Evolutionary conservation across 2,113 vertebrate species (phyloP).

Genomic region (Mionectes macconnelli): DNA sequence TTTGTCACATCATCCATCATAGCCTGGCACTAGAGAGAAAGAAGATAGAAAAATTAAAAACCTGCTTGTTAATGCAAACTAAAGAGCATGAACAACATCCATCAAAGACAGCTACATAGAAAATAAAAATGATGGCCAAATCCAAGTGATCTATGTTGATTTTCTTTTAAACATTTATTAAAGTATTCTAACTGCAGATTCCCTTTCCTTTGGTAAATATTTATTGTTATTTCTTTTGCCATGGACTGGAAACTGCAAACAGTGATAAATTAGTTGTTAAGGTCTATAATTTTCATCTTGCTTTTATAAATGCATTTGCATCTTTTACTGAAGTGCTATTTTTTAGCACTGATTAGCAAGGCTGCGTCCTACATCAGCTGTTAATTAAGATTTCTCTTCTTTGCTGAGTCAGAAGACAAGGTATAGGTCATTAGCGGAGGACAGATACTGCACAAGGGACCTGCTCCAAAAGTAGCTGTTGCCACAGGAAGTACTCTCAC

Average conservation of each 20-base stretch:
- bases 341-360: neutral
- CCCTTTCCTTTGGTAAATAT: slow-evolving; percentile 17
- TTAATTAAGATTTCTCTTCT: neutral
- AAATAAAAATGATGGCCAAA: slow-evolving; percentile 28
- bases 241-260: neutral
- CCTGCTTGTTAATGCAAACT: slow-evolving; percentile 53
- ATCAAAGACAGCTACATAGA: slow-evolving; percentile 44
- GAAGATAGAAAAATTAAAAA: slow-evolving; percentile 60
- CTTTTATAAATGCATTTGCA: neutral
- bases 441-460: neutral
- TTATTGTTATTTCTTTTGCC: slow-evolving; percentile 4
- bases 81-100: slow-evolving; percentile 48
- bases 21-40: neutral
- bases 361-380: neutral
- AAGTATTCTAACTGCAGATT: slow-evolving; percentile 17
- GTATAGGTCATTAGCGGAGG: neutral
- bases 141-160: slow-evolving; percentile 14
- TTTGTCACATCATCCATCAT: slow-evolving; percentile 51
- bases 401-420: neutral
- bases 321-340: neutral
- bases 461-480: neutral
- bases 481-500: neutral
- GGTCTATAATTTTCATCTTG: neutral
- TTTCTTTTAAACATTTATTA: slow-evolving; percentile 39
- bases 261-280: neutral